Evolutionary conservation across 2,888 invertebrate genomes (phyloP).

Genomic region (Tethea ocularis): DNA sequence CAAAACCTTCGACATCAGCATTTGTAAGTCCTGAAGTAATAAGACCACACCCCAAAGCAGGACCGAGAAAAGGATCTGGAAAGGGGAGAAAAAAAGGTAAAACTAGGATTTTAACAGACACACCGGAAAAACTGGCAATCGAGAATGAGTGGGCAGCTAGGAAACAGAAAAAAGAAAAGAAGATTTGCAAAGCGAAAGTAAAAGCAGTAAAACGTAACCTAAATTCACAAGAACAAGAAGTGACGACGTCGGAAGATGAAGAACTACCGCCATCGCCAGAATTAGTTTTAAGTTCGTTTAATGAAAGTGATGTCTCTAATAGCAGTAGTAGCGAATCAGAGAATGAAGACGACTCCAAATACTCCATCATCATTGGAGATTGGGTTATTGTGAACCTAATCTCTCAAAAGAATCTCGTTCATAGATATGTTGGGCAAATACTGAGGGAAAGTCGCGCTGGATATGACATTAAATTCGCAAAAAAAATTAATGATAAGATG

Average conservation of each 20-base stretch:
- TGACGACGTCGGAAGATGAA: slow-evolving; percentile 20
- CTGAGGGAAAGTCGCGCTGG: slow-evolving; percentile 20
- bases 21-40: slow-evolving; percentile 26
- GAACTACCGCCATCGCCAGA: slow-evolving; percentile 20
- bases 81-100: slow-evolving; percentile 31
- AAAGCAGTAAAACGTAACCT: slow-evolving; percentile 16
- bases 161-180: slow-evolving; percentile 12
- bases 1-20: neutral
- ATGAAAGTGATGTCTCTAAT: slow-evolving; percentile 15
- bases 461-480: slow-evolving; percentile 30
- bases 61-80: slow-evolving; percentile 20
- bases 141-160: slow-evolving; percentile 13
- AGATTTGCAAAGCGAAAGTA: slow-evolving; percentile 13
- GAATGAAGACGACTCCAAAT: slow-evolving; percentile 18
- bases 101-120: slow-evolving; percentile 30
- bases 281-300: slow-evolving; percentile 15
- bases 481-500: slow-evolving; percentile 27
- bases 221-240: slow-evolving; percentile 10
- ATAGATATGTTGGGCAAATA: slow-evolving; percentile 32
- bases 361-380: slow-evolving; percentile 19
- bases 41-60: slow-evolving; percentile 29
- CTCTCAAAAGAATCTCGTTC: slow-evolving; percentile 28
- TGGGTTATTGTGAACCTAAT: slow-evolving; percentile 32
- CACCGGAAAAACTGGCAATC: slow-evolving; percentile 26
- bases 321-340: slow-evolving; percentile 17